A percentile compares a stretch with the other conserved stretches of the same genome.
Conservation (phyloP, 2,113 vertebrate species). For the Misgurnus mizolepis region DNA sequence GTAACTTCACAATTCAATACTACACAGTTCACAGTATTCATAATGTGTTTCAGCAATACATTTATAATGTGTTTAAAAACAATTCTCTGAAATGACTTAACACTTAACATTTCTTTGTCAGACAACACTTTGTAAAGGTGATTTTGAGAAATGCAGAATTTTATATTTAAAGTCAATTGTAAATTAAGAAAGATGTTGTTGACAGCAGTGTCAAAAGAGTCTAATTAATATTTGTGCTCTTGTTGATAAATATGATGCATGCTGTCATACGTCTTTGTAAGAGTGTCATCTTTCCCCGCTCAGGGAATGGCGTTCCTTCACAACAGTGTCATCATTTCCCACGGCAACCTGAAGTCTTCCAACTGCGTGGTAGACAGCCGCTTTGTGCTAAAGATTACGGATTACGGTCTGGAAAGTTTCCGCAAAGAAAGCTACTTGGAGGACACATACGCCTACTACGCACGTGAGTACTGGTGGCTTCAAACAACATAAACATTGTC, state of each 20-base stretch:
- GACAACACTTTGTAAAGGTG: background rate
- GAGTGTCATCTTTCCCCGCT: slow-evolving; percentile 4
- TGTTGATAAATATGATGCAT: slow-evolving; percentile 5
- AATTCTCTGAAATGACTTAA: too few relatives aligned
- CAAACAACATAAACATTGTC: background rate
- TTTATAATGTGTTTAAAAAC: too few relatives aligned
- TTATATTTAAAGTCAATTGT: background rate
- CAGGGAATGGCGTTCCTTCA: slow-evolving; percentile 93
- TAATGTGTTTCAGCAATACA: too few relatives aligned
- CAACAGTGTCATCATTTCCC: slow-evolving; percentile 83
- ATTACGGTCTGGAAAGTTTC: slow-evolving; percentile 87
- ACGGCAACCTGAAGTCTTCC: slow-evolving; percentile 91
- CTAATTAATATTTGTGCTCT: slow-evolving; percentile 2
- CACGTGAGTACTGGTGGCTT: slow-evolving; percentile 74
- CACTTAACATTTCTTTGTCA: background rate
- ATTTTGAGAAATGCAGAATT: background rate
- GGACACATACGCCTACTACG: slow-evolving; percentile 79
- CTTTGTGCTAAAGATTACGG: slow-evolving; percentile 94
- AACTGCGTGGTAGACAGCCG: slow-evolving; percentile 94
- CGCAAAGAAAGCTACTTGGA: slow-evolving; percentile 63
- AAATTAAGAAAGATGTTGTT: background rate
- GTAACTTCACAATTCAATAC: too few relatives aligned
- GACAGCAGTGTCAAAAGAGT: background rate
- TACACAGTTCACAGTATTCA: too few relatives aligned
- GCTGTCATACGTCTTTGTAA: slow-evolving; percentile 17